Percentiles rank a stretch among this genome's conserved stretches.
Evolutionary conservation across 2,113 vertebrate species (phyloP).

Genomic region (Oceanites oceanicus): DNA sequence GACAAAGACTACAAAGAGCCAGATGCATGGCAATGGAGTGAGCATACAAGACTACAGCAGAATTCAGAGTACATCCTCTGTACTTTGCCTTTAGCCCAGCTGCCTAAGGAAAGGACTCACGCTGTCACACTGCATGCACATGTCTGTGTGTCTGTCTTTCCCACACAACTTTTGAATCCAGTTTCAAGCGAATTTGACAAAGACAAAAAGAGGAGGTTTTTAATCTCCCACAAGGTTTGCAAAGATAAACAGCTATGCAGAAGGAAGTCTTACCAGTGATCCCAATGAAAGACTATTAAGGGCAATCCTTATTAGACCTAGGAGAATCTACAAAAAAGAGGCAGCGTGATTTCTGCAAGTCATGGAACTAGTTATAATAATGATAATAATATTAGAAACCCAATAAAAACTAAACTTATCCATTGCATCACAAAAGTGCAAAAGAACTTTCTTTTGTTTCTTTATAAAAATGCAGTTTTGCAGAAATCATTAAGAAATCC

Average conservation of each 20-base stretch:
- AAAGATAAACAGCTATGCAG: background rate
- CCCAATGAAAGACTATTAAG: background rate
- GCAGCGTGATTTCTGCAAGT: background rate
- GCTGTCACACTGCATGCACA: background rate
- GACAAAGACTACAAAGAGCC: constrained; percentile 24
- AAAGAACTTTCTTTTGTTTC: background rate
- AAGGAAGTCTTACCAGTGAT: background rate
- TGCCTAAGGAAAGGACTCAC: background rate
- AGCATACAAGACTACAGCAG: background rate
- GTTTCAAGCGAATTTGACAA: background rate
- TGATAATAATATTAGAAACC: background rate
- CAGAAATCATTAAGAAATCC: background rate
- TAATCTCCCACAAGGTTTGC: background rate
- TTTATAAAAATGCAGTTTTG: background rate
- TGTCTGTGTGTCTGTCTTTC: background rate
- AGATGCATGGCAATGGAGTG: background rate
- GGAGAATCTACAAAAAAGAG: background rate
- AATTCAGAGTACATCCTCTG: background rate
- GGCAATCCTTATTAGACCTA: background rate
- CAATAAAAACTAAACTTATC: background rate
- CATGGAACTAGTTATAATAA: background rate
- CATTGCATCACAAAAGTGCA: background rate
- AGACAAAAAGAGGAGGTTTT: background rate
- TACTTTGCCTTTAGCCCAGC: background rate
- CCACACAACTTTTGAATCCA: background rate